Evolutionary conservation across 1,140 invertebrate species (phyloP), one percentile per base, ranked within the genome.

Genomic region (Probaryconus sp.): DNA sequence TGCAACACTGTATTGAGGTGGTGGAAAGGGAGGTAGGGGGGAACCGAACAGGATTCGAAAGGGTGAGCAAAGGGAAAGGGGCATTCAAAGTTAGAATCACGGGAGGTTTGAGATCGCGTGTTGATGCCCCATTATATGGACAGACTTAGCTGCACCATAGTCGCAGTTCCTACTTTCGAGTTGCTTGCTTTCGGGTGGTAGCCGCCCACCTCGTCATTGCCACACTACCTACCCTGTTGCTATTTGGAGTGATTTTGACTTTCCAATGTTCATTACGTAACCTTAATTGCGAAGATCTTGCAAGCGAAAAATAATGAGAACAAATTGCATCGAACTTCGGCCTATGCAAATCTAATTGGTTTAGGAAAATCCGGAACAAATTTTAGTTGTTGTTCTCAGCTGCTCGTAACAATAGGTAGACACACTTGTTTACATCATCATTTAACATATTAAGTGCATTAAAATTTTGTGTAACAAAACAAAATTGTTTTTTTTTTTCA

Each of bases 91-190:
- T 67, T 73, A 47, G 28, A 68, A 67, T 69, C 50, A 68, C 65
- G 64, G 40, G 47, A 70, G 72, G 69, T 69, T 70, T 77, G 79
- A 78, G 81, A 85, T 85, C 81, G 85, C 85, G 85, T 86, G 84
- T 79, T 76, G 79, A 82, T 81, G 81, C 73, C 67, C 84, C 81
- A 85, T 86, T 85, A 83, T 80, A 84, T 82, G 81, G 81, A 83
- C 83, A 84, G 82, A 85, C 82, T 83, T 84, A 71, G 76, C 80
- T 83, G 79, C 75, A 56, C 77, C 81, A 69, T 78, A 79, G 82
- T 83, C 80, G 80, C 77, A 80, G 81, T 83, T 83, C 79, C 80
- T 84, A 84, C 81, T 85, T 85, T 84, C 76, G 70, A 84, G 81
- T 79, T 79, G 76, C 43, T 50, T 68, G 73, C 73, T 74, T 65